phyloP scores from a whole-genome alignment of 2,797 vertebrate species.

The Myoxocephalus aenaeus region DNA sequence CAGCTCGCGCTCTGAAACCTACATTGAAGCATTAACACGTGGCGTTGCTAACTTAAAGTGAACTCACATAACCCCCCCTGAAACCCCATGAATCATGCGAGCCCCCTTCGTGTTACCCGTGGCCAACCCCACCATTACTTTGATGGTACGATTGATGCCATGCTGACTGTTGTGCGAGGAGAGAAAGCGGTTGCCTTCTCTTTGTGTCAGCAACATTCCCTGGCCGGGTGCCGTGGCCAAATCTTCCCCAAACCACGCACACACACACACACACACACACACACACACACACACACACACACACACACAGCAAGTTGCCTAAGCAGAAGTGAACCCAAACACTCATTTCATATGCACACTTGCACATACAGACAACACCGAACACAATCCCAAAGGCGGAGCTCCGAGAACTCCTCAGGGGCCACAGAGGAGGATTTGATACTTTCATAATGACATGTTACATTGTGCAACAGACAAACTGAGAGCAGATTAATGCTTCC shows the following conservation, averaged over 20 bases:
- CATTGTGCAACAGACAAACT: slow-evolving; percentile 42
- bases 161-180: slow-evolving; percentile 68
- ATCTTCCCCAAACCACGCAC: slow-evolving; percentile 55
- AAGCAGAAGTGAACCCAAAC: slow-evolving; percentile 44
- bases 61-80: slow-evolving; percentile 54
- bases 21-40: slow-evolving; percentile 35
- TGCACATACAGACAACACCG: slow-evolving; percentile 46
- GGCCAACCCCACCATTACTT: slow-evolving; percentile 60
- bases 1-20: slow-evolving; percentile 33
- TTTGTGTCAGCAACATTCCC: slow-evolving; percentile 77
- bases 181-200: slow-evolving; percentile 58
- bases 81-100: slow-evolving; percentile 55
- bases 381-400: slow-evolving; percentile 41
- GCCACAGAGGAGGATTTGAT: slow-evolving; percentile 33
- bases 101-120: slow-evolving; percentile 43
- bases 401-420: slow-evolving; percentile 33
- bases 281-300: slow-evolving; percentile 37
- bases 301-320: slow-evolving; percentile 33
- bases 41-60: slow-evolving; percentile 44
- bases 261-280: slow-evolving; percentile 28
- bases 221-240: slow-evolving; percentile 46
- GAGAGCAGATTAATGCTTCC: slow-evolving; percentile 48
- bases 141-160: slow-evolving; percentile 73
- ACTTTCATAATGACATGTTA: slow-evolving; percentile 51
- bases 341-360: slow-evolving; percentile 45